Percentiles rank a stretch among this genome's conserved stretches.
phyloP scores from a whole-genome alignment of 2,888 invertebrate species.

The Patella caerulea region DNA sequence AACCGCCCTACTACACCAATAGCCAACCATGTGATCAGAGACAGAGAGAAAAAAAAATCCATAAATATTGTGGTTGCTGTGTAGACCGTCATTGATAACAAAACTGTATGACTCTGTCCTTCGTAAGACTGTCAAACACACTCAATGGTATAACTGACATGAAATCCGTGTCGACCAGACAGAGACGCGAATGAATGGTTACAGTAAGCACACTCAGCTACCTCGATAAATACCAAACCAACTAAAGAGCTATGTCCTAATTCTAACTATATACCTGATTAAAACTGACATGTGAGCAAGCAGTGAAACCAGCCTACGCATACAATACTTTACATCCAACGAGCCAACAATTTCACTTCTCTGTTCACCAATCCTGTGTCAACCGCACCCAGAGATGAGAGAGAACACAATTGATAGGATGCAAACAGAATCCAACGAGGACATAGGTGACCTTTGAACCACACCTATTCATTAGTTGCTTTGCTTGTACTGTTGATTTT shows the following conservation, averaged over 20 bases:
- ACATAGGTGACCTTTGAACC: neutral
- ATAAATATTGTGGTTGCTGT: too few relatives aligned
- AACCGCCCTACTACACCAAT: too few relatives aligned
- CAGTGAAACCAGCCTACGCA: neutral
- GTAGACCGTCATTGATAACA: too few relatives aligned
- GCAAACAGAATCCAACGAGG: neutral
- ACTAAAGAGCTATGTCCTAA: neutral
- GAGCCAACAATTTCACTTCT: neutral
- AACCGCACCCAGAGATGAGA: slow-evolving; percentile 6
- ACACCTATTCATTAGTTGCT: neutral
- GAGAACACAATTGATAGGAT: slow-evolving; percentile 7
- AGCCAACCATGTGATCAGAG: too few relatives aligned
- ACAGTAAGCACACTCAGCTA: too few relatives aligned
- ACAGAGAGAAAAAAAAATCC: too few relatives aligned
- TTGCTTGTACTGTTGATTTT: neutral
- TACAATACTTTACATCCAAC: neutral
- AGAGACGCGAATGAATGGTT: neutral
- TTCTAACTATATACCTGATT: neutral
- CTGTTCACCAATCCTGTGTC: neutral
- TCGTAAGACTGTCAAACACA: too few relatives aligned
- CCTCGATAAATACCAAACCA: neutral
- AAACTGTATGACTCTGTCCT: too few relatives aligned
- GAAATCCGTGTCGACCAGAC: neutral
- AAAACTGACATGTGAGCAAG: neutral
- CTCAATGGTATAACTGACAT: too few relatives aligned